Conservation (phyloP, 2,113 vertebrate genomes). For the Sporophila hypoxantha region DNA sequence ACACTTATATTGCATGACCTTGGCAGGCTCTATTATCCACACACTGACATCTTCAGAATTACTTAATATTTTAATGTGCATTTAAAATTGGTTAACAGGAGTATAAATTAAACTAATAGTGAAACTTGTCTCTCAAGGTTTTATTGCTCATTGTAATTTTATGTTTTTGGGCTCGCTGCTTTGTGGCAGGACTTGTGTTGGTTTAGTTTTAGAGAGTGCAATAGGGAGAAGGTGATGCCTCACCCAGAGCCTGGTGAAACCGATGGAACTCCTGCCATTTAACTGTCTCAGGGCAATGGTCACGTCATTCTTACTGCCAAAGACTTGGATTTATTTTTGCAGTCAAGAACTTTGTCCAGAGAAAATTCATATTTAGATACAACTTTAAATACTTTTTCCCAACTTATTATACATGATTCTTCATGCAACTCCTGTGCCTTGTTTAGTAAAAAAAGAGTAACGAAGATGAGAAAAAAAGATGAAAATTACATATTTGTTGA, state of each 20-base stretch:
- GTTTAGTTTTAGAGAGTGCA: not conserved
- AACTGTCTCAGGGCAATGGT: not conserved
- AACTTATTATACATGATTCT: not conserved
- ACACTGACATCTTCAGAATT: constrained; percentile 27
- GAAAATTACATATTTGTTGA: not conserved
- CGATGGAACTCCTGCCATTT: not conserved
- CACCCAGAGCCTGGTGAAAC: not conserved
- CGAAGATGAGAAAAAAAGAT: not conserved
- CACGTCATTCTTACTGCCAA: not conserved
- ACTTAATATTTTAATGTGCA: constrained; percentile 18
- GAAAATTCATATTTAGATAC: not conserved
- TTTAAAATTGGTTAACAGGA: constrained; percentile 44
- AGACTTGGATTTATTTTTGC: not conserved
- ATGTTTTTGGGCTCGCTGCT: constrained; percentile 1
- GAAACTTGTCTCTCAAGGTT: constrained; percentile 3
- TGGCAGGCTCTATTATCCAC: not conserved
- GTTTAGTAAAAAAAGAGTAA: not conserved
- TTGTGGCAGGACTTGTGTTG: not conserved
- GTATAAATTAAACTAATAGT: constrained; percentile 45
- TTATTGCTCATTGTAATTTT: constrained; percentile 32
- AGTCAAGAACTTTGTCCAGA: not conserved
- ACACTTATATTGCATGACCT: not conserved
- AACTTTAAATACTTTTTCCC: not conserved
- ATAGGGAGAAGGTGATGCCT: not conserved
- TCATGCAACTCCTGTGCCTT: not conserved